Conservation (phyloP, 2,113 vertebrate species). For the Polypterus bichir region DNA sequence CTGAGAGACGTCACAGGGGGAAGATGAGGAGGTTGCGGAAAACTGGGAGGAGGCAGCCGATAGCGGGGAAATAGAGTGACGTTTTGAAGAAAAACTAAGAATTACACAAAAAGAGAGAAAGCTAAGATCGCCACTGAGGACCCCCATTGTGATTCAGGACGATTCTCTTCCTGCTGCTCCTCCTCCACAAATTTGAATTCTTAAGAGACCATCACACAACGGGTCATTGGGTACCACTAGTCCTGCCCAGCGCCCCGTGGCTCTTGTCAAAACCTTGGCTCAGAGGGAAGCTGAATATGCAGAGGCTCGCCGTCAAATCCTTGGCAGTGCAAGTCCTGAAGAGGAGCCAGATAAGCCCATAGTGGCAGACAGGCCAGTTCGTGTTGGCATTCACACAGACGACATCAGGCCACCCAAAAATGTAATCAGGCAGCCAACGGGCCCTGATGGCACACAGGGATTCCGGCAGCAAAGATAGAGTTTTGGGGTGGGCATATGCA, state of each 20-base stretch:
- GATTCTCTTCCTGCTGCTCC: constrained; percentile 72
- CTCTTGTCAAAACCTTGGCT: constrained; percentile 81
- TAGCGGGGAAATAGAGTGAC: too few relatives aligned
- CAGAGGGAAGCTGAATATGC: constrained; percentile 94
- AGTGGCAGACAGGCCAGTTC: constrained; percentile 65
- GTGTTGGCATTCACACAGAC: constrained; percentile 69
- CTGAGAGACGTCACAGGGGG: too few relatives aligned
- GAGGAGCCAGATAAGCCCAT: constrained; percentile 81
- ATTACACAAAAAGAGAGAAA: too few relatives aligned
- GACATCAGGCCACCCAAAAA: constrained; percentile 74
- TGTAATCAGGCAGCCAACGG: constrained; percentile 75
- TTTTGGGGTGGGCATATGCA: constrained; percentile 16
- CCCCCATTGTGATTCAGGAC: constrained; percentile 87
- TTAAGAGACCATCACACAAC: constrained; percentile 85
- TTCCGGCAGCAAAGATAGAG: constrained; percentile 91
- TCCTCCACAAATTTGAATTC: constrained; percentile 85
- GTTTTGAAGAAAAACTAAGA: too few relatives aligned
- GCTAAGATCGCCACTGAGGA: constrained; percentile 66
- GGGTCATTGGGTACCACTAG: constrained; percentile 62
- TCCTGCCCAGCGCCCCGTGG: constrained; percentile 59
- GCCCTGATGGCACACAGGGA: constrained; percentile 83
- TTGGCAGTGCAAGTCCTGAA: constrained; percentile 86
- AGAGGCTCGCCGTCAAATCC: constrained; percentile 82
- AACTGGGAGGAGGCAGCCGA: too few relatives aligned
- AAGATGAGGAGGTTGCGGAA: too few relatives aligned